Evolutionary conservation across 64 coral and sea anemone species (phyloP).

Genomic region (Pocillopora damicornis): DNA sequence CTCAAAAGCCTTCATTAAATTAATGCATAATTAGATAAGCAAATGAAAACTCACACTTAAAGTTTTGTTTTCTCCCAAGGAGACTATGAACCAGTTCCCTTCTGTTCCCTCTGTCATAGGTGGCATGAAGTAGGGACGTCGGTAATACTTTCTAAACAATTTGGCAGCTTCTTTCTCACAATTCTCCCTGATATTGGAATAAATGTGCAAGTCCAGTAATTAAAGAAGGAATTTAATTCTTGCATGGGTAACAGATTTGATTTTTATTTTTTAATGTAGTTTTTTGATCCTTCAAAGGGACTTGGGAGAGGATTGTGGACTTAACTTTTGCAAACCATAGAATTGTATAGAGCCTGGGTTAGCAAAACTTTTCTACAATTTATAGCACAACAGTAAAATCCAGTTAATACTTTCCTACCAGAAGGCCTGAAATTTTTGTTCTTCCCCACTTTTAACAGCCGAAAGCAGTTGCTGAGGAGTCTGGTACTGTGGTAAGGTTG

Average conservation of each 20-base stretch:
- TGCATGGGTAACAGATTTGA: too few relatives aligned
- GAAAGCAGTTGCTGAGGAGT: constrained; percentile 35
- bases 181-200: constrained; percentile 51
- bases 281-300: too few relatives aligned
- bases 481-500: constrained; percentile 36
- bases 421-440: constrained; percentile 55
- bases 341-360: too few relatives aligned
- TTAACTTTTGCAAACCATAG: too few relatives aligned
- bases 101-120: constrained; percentile 80
- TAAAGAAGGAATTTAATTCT: too few relatives aligned
- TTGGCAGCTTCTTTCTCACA: constrained; percentile 74
- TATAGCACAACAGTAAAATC: too few relatives aligned
- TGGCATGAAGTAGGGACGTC: constrained; percentile 83
- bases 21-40: not conserved
- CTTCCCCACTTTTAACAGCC: constrained; percentile 45
- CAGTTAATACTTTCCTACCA: constrained; percentile 33
- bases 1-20: too few relatives aligned
- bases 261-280: too few relatives aligned
- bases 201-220: too few relatives aligned
- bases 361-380: too few relatives aligned
- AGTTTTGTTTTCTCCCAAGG: constrained; percentile 45
- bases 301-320: too few relatives aligned
- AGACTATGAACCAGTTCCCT: constrained; percentile 75
- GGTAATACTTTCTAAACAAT: constrained; percentile 71
- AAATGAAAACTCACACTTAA: constrained; percentile 10